A percentile compares a stretch with the other conserved stretches of the same genome.
Evolutionary conservation across 2,797 vertebrate species (phyloP).

Genomic region (Taenioides sp.): DNA sequence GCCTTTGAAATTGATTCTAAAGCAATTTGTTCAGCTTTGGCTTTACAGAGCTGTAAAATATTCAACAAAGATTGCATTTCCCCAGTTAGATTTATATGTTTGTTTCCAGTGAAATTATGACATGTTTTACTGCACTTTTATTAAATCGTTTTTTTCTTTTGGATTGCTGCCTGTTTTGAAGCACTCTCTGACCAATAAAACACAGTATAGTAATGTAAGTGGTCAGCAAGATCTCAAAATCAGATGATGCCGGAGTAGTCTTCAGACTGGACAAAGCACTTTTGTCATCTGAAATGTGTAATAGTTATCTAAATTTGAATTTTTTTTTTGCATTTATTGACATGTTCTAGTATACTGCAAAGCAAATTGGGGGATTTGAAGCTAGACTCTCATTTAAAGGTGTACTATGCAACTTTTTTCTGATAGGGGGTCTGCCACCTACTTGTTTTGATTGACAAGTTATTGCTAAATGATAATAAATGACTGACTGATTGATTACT

Average conservation of each 20-base stretch:
- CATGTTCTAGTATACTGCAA: no score
- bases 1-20: no score
- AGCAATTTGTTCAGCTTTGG: neutral
- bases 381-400: neutral
- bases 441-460: no score
- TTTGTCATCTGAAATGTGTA: no score
- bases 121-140: neutral
- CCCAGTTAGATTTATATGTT: neutral
- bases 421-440: no score
- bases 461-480: no score
- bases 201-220: neutral
- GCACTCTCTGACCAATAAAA: neutral
- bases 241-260: no score
- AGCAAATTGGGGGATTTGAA: neutral
- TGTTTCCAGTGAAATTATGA: slow-evolving; percentile 3
- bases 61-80: neutral
- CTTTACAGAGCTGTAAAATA: neutral
- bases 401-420: neutral
- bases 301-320: no score
- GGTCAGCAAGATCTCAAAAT: neutral
- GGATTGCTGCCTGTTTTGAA: neutral
- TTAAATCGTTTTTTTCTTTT: neutral
- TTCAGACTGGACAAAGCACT: neutral
- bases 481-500: no score
- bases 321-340: no score